Conservation (phyloP, 2,888 invertebrate genomes). For the Chironomus tentans region DNA sequence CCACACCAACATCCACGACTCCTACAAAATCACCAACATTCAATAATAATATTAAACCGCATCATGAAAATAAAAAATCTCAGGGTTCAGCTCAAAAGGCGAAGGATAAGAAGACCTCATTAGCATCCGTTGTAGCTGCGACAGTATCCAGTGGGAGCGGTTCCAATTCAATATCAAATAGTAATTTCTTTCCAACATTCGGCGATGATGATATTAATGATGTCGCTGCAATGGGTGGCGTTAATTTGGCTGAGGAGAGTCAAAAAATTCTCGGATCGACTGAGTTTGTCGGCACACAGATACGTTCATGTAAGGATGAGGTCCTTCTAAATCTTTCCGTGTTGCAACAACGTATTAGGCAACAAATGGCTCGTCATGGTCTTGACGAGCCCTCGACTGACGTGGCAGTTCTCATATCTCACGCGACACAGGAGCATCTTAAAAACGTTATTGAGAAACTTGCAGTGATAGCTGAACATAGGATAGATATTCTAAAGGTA, state of each 20-base stretch:
- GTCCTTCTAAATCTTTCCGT: constrained; percentile 69
- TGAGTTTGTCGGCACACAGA: constrained; percentile 81
- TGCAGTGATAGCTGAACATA: constrained; percentile 86
- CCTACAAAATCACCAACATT: constrained; percentile 40
- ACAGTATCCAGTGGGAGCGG: constrained; percentile 36
- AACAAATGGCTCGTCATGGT: constrained; percentile 63
- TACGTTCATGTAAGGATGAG: constrained; percentile 88
- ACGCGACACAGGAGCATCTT: constrained; percentile 88
- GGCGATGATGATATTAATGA: constrained; percentile 97
- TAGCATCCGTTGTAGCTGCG: constrained; percentile 44
- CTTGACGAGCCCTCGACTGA: constrained; percentile 76
- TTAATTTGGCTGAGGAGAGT: constrained; percentile 92
- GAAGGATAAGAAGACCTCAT: constrained; percentile 58
- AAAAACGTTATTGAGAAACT: constrained; percentile 86
- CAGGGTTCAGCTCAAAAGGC: constrained; percentile 57
- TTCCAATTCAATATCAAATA: constrained; percentile 9
- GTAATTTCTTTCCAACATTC: constrained; percentile 45
- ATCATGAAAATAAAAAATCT: constrained; percentile 17
- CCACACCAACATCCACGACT: constrained; percentile 30
- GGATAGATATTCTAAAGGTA: constrained; percentile 86
- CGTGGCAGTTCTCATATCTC: constrained; percentile 82
- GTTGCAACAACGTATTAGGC: constrained; percentile 67
- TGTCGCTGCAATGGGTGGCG: constrained; percentile 98
- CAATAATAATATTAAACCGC: constrained; percentile 35
- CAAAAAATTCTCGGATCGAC: constrained; percentile 87